These are phyloP conservation scores for Siniperca scherzeri DNA, from an alignment of 2,797 vertebrate genomes.

Conservation along the genomic window DNA sequence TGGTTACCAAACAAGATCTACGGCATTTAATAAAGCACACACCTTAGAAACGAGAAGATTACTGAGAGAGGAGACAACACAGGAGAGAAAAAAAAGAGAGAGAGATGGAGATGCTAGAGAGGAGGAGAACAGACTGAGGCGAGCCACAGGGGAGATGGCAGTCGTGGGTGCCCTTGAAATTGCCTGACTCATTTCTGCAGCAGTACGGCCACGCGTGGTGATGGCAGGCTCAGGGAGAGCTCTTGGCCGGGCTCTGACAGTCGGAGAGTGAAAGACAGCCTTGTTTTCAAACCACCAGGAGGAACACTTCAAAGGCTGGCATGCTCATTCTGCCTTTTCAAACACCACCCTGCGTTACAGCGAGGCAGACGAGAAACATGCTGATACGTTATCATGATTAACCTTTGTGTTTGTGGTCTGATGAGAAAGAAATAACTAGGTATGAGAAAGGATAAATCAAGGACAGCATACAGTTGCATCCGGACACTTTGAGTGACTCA, in stretches of 20 bases:
- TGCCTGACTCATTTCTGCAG: slow-evolving; percentile 85
- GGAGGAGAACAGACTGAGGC: slow-evolving; percentile 62
- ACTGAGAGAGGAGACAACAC: slow-evolving; percentile 17
- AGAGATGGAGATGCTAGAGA: slow-evolving; percentile 46
- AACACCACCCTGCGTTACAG: slow-evolving; percentile 22
- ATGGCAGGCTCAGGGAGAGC: slow-evolving; percentile 63
- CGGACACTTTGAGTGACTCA: slow-evolving; percentile 53
- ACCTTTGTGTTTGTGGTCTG: slow-evolving; percentile 21
- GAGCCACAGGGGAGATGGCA: slow-evolving; percentile 75
- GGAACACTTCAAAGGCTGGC: slow-evolving; percentile 63
- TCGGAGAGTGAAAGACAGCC: slow-evolving; percentile 65
- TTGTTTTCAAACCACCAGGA: slow-evolving; percentile 57
- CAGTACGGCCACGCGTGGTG: slow-evolving; percentile 71
- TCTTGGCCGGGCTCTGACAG: slow-evolving; percentile 63
- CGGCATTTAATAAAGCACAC: slow-evolving; percentile 54
- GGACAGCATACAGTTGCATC: slow-evolving; percentile 38
- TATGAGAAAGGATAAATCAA: slow-evolving; percentile 10
- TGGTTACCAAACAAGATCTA: slow-evolving; percentile 37
- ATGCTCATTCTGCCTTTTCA: slow-evolving; percentile 33
- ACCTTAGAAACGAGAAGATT: slow-evolving; percentile 47
- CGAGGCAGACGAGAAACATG: slow-evolving; percentile 30
- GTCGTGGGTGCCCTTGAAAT: slow-evolving; percentile 83
- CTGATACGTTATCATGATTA: slow-evolving; percentile 32
- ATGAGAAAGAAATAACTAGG: slow-evolving; percentile 27
- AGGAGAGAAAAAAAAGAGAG: not conserved